Percentiles rank a stretch among this genome's conserved stretches.
Conservation (phyloP, 1,140 invertebrate species). For the Hetaerina americana region DNA sequence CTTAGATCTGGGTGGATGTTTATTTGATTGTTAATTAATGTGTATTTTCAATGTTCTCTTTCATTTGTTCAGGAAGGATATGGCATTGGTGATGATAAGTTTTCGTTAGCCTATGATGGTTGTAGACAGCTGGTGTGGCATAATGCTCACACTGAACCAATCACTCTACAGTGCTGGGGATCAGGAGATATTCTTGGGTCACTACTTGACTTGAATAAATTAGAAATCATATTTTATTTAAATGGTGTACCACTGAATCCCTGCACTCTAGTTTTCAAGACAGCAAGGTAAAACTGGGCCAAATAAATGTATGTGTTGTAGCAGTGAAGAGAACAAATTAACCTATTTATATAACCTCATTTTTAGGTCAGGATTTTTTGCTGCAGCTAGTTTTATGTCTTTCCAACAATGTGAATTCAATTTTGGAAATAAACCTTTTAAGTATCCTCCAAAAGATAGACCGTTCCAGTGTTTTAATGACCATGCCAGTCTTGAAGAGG, state of each 20-base stretch:
- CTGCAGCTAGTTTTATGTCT: constrained; percentile 90
- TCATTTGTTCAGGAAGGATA: constrained; percentile 62
- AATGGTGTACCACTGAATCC: constrained; percentile 61
- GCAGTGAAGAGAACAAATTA: not conserved
- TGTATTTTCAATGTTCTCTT: too few relatives aligned
- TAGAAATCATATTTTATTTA: constrained; percentile 66
- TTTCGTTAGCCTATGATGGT: constrained; percentile 83
- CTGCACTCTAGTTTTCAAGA: constrained; percentile 53
- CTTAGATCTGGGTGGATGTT: too few relatives aligned
- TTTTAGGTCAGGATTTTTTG: constrained; percentile 73
- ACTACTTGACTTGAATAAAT: constrained; percentile 57
- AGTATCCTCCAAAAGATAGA: constrained; percentile 55
- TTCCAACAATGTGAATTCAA: constrained; percentile 92
- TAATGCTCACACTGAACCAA: constrained; percentile 58
- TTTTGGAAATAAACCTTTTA: constrained; percentile 73
- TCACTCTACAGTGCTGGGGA: constrained; percentile 55
- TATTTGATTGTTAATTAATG: too few relatives aligned
- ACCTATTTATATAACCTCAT: constrained; percentile 15
- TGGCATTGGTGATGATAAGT: constrained; percentile 89
- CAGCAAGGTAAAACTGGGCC: constrained; percentile 47
- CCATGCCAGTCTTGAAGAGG: constrained; percentile 48
- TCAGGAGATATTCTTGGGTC: constrained; percentile 76
- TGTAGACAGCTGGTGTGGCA: constrained; percentile 83
- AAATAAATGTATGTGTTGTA: not conserved
- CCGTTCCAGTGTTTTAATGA: constrained; percentile 66